Conservation (phyloP, 2,888 invertebrate genomes). For the Druceiella hillmani region DNA sequence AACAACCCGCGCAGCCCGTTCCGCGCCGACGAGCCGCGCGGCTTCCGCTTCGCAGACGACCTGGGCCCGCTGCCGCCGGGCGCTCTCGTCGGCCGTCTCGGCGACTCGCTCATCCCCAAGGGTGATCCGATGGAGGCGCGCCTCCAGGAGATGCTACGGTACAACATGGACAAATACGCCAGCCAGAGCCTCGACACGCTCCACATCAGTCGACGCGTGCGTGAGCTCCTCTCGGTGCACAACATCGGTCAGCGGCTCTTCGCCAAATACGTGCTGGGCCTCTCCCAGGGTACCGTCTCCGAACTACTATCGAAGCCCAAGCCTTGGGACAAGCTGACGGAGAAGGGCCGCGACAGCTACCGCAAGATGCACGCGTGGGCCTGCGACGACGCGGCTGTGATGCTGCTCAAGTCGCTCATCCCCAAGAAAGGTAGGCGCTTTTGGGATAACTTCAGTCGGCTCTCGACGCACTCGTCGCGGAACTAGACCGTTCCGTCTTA, state of each 20-base stretch:
- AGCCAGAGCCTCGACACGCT: slow-evolving; percentile 93
- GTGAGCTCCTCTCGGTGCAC: slow-evolving; percentile 92
- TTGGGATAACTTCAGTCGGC: too few relatives aligned
- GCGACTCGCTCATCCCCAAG: slow-evolving; percentile 88
- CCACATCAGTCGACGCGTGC: slow-evolving; percentile 86
- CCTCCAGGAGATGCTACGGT: slow-evolving; percentile 87
- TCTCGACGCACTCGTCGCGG: too few relatives aligned
- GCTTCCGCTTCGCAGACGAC: slow-evolving; percentile 81
- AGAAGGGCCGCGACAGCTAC: slow-evolving; percentile 98
- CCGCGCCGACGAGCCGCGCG: slow-evolving; percentile 75
- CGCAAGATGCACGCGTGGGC: slow-evolving; percentile 99
- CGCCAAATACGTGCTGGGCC: slow-evolving; percentile 95
- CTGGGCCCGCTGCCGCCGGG: slow-evolving; percentile 69
- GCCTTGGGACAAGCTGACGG: slow-evolving; percentile 99
- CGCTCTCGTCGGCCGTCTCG: slow-evolving; percentile 76
- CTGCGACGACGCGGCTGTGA: slow-evolving; percentile 93
- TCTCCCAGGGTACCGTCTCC: slow-evolving; percentile 96
- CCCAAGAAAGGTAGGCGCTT: slow-evolving; percentile 89
- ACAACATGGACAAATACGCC: slow-evolving; percentile 95
- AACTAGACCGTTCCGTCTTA: too few relatives aligned
- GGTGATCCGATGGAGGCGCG: slow-evolving; percentile 92
- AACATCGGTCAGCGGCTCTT: slow-evolving; percentile 98
- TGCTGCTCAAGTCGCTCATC: slow-evolving; percentile 95
- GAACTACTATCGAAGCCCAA: slow-evolving; percentile 98
- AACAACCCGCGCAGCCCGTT: slow-evolving; percentile 61